Evolutionary conservation across 23 tunicate genomes (phyloP).

Genomic region (Styela clava): DNA sequence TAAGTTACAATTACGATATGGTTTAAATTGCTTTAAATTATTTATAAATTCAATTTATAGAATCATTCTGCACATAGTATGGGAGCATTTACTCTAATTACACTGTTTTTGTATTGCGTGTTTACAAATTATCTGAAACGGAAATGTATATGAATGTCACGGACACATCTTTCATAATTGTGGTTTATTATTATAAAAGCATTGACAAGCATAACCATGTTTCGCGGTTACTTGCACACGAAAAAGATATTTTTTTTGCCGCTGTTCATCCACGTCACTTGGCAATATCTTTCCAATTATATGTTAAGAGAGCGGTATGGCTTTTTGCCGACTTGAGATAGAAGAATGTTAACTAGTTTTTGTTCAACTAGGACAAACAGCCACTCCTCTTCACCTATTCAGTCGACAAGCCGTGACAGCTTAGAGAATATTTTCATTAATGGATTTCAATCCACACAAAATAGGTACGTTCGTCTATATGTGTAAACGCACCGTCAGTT

Average conservation of each 20-base stretch:
- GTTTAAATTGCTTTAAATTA: too few relatives aligned
- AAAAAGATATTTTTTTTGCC: too few relatives aligned
- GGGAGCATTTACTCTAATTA: too few relatives aligned
- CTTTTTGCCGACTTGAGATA: too few relatives aligned
- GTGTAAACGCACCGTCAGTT: too few relatives aligned
- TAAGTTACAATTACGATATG: too few relatives aligned
- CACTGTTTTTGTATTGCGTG: too few relatives aligned
- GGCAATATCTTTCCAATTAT: too few relatives aligned
- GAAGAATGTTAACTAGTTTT: neutral
- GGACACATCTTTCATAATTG: neutral
- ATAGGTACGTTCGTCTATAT: constrained; percentile 30
- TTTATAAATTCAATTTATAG: too few relatives aligned
- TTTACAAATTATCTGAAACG: neutral
- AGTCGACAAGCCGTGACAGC: constrained; percentile 28
- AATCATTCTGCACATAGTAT: too few relatives aligned
- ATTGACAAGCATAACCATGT: neutral
- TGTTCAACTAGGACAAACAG: constrained; percentile 22
- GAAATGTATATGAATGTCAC: neutral
- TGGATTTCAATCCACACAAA: constrained; percentile 11
- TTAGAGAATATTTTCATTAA: constrained; percentile 8
- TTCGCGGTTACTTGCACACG: neutral
- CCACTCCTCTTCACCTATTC: constrained; percentile 14
- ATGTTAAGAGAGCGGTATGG: too few relatives aligned
- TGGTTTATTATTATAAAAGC: neutral
- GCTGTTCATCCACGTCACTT: too few relatives aligned